phyloP scores from a whole-genome alignment of 2,797 vertebrate species.

The Platalea minor region DNA sequence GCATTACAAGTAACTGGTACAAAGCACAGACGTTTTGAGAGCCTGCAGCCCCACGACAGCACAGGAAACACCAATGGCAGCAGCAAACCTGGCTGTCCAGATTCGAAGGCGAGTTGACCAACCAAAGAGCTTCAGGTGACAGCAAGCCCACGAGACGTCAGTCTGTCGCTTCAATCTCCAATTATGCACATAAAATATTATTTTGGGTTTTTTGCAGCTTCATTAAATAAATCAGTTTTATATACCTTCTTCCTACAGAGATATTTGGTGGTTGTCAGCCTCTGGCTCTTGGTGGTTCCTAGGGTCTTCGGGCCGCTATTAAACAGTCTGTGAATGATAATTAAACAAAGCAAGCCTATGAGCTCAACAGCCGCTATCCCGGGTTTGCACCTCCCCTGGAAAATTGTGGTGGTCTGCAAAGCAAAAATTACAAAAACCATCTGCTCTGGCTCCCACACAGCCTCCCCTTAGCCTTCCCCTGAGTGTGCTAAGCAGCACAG shows the following conservation, averaged over 20 bases:
- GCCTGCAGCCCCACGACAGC: neutral
- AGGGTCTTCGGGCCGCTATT: neutral
- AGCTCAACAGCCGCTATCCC: neutral
- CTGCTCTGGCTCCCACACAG: slow-evolving; percentile 7
- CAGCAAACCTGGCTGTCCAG: neutral
- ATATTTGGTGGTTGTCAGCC: neutral
- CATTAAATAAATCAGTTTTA: neutral
- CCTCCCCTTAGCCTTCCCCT: neutral
- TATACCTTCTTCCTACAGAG: neutral
- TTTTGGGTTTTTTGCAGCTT: neutral
- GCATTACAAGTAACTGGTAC: neutral
- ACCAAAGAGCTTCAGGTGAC: neutral
- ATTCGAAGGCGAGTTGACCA: rapidly evolving
- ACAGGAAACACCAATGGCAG: neutral
- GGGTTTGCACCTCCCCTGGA: neutral
- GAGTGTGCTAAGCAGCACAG: neutral
- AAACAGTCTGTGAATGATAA: neutral
- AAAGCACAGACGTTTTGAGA: neutral
- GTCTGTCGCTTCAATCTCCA: neutral
- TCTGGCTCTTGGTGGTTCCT: neutral
- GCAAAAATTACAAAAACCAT: neutral
- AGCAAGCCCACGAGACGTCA: neutral
- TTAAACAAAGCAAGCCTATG: neutral
- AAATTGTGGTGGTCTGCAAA: neutral
- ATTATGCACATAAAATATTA: neutral